Percentiles rank a stretch among this genome's conserved stretches.
Conservation (phyloP, 2,113 vertebrate genomes). For the Hemiscyllium ocellatum region DNA sequence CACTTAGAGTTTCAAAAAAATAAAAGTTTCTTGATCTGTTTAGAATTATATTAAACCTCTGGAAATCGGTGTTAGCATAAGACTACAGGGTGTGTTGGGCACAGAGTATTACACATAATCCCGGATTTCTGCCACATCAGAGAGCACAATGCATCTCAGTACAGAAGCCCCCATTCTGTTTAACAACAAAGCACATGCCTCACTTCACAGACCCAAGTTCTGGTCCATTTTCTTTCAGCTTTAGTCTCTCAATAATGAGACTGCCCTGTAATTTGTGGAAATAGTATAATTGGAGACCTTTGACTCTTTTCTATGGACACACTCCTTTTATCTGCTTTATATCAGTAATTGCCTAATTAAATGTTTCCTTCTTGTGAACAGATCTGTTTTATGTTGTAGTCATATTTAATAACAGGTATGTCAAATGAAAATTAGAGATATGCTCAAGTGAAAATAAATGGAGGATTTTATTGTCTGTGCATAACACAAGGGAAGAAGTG, state of each 20-base stretch:
- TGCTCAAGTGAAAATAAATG: conserved; percentile 28
- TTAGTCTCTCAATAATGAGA: conserved; percentile 27
- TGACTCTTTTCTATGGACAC: conserved; percentile 22
- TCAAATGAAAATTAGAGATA: conserved; percentile 33
- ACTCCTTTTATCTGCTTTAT: conserved; percentile 29
- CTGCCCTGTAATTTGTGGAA: conserved; percentile 35
- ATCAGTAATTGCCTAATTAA: conserved; percentile 35
- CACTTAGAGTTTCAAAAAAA: not conserved
- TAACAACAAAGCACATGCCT: conserved; percentile 33
- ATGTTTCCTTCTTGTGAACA: conserved; percentile 35
- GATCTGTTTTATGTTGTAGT: conserved; percentile 32
- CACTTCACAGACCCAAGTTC: conserved; percentile 36
- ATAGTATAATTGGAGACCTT: conserved; percentile 34
- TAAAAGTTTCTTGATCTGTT: not conserved
- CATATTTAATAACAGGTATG: conserved; percentile 34
- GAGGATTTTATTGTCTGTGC: conserved; percentile 23
- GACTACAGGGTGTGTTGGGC: not conserved
- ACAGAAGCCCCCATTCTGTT: conserved; percentile 32
- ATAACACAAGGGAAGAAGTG: not conserved
- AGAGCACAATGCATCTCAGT: conserved; percentile 31
- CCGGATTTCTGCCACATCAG: conserved; percentile 18
- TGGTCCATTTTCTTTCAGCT: conserved; percentile 32
- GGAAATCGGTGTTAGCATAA: not conserved
- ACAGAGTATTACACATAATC: conserved; percentile 4
- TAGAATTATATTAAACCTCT: not conserved